These are phyloP conservation scores for Pungitius pungitius DNA, from an alignment of 2,113 vertebrate species.

Conservation along the genomic window DNA sequence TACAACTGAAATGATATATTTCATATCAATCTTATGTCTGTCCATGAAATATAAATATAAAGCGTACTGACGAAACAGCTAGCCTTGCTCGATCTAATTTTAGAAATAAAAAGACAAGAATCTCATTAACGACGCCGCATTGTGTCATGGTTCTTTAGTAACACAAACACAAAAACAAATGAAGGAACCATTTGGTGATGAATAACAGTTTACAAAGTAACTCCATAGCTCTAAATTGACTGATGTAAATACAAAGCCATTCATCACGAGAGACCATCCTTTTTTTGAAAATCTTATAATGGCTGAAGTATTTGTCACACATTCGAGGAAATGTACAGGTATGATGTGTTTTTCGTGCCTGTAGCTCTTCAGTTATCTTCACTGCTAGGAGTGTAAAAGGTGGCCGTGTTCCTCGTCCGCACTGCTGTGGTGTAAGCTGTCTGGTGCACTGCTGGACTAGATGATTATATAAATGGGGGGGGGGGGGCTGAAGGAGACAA, in stretches of 20 bases:
- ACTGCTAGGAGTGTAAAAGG: neutral
- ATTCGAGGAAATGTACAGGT: neutral
- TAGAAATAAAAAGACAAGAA: neutral
- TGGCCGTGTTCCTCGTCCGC: neutral
- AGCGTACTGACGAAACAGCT: neutral
- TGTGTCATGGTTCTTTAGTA: no score
- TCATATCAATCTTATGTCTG: neutral
- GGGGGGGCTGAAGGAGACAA: constrained; percentile 36
- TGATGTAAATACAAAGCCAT: neutral
- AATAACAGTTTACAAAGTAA: neutral
- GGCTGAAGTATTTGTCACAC: neutral
- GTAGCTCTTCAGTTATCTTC: neutral
- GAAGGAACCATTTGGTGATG: neutral
- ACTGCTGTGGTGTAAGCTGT: constrained; percentile 5
- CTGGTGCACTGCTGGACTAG: constrained; percentile 36
- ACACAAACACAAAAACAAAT: neutral
- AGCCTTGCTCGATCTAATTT: neutral
- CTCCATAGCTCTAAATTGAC: neutral
- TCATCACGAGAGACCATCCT: neutral
- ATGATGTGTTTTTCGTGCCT: neutral
- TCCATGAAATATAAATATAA: neutral
- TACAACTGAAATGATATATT: neutral
- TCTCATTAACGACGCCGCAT: neutral
- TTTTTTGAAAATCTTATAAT: neutral
- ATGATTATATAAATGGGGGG: constrained; percentile 45